These are phyloP conservation scores for Platanista minor DNA, from an alignment of 2,113 vertebrate species.

Conservation along the genomic window DNA sequence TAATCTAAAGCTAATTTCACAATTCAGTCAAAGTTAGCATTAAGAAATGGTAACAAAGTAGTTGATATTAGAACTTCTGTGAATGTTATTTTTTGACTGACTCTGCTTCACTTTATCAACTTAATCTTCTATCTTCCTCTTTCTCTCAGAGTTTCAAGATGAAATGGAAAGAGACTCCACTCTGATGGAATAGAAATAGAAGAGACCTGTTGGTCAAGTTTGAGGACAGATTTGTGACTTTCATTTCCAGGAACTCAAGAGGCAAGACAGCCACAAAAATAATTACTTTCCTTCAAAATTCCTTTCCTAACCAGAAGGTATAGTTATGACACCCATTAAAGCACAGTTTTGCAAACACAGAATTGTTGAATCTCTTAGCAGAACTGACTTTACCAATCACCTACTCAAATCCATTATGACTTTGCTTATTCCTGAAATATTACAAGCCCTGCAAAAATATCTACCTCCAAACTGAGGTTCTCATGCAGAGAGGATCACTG, in stretches of 20 bases:
- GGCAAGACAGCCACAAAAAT: neutral
- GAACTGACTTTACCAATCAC: neutral
- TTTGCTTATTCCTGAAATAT: neutral
- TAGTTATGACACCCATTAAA: neutral
- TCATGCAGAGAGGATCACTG: neutral
- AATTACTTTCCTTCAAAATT: neutral
- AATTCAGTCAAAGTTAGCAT: neutral
- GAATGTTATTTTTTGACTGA: neutral
- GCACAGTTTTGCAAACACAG: neutral
- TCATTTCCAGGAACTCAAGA: neutral
- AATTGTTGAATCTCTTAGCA: neutral
- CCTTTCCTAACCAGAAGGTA: neutral
- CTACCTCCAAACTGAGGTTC: neutral
- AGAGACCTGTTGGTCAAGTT: neutral
- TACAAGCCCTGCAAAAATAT: neutral
- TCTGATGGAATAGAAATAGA: neutral
- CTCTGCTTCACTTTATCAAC: neutral
- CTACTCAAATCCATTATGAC: neutral
- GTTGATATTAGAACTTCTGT: neutral
- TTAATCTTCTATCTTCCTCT: neutral
- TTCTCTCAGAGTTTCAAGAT: neutral
- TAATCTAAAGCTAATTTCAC: conserved; percentile 30
- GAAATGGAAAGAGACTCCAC: neutral
- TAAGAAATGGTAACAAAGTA: neutral
- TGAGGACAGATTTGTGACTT: neutral